Percentiles rank a stretch among this genome's conserved stretches.
phyloP scores from a whole-genome alignment of 2,888 invertebrate species.

The Tillus elongatus region DNA sequence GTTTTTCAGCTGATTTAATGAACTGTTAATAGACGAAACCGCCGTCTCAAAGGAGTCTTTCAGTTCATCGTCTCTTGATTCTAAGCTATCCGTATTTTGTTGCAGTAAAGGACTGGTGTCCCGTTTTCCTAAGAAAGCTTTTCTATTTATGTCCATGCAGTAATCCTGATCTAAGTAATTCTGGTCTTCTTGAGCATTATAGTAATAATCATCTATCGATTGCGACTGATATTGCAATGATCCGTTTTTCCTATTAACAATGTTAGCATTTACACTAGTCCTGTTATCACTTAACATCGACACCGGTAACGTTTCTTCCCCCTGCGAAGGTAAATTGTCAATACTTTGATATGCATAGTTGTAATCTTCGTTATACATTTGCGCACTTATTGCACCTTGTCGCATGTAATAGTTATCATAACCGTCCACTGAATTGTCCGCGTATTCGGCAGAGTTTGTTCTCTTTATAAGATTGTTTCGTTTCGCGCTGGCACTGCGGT shows the following conservation, averaged over 20 bases:
- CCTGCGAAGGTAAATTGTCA: slow-evolving; percentile 48
- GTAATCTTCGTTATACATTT: slow-evolving; percentile 52
- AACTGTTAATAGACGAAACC: slow-evolving; percentile 42
- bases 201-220: slow-evolving; percentile 30
- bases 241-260: slow-evolving; percentile 14
- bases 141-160: slow-evolving; percentile 24
- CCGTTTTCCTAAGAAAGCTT: slow-evolving; percentile 32
- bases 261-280: slow-evolving; percentile 18
- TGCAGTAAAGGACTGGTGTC: slow-evolving; percentile 37
- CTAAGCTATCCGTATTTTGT: slow-evolving; percentile 47
- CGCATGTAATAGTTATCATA: slow-evolving; percentile 40
- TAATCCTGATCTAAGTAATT: slow-evolving; percentile 7
- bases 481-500: slow-evolving; percentile 35
- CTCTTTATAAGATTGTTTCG: slow-evolving; percentile 36
- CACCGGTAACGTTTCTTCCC: slow-evolving; percentile 20
- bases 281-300: slow-evolving; percentile 12
- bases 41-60: slow-evolving; percentile 50
- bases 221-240: slow-evolving; percentile 22
- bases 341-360: slow-evolving; percentile 62
- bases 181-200: slow-evolving; percentile 28
- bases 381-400: slow-evolving; percentile 37
- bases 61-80: slow-evolving; percentile 48
- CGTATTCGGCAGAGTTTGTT: slow-evolving; percentile 39
- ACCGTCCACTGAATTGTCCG: slow-evolving; percentile 30
- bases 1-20: slow-evolving; percentile 37